phyloP scores from a whole-genome alignment of 2,113 vertebrate species.

The Rafetus swinhoei region DNA sequence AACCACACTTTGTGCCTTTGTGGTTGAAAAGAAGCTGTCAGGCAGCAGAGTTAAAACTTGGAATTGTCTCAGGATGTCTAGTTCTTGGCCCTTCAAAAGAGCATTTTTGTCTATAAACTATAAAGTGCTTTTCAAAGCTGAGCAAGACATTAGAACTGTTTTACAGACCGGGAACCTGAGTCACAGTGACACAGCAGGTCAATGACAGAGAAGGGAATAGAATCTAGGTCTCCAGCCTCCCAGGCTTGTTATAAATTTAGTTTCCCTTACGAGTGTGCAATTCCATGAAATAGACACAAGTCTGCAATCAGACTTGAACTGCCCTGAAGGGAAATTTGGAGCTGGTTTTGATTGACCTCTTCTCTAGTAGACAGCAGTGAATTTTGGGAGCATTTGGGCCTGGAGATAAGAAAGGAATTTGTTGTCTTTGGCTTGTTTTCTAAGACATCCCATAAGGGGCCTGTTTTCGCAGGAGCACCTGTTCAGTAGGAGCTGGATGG shows the following conservation, averaged over 20 bases:
- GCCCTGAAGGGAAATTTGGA: neutral
- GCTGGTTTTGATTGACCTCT: neutral
- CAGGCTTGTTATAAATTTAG: neutral
- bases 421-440: neutral
- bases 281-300: neutral
- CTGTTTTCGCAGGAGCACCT: neutral
- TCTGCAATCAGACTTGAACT: neutral
- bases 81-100: neutral
- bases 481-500: neutral
- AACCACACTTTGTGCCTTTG: neutral
- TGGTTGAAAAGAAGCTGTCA: neutral
- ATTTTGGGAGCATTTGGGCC: neutral
- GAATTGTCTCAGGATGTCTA: neutral
- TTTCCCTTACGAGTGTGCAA: too few species aligned
- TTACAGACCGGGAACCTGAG: neutral
- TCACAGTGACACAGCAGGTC: neutral
- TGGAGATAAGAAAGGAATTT: neutral
- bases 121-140: neutral
- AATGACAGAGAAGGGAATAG: neutral
- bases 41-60: neutral
- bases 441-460: neutral
- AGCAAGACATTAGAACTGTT: neutral
- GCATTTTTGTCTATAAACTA: too few species aligned
- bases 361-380: neutral
- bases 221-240: neutral